Conservation (phyloP, 2,113 vertebrate genomes). For the Catharus bicknelli region DNA sequence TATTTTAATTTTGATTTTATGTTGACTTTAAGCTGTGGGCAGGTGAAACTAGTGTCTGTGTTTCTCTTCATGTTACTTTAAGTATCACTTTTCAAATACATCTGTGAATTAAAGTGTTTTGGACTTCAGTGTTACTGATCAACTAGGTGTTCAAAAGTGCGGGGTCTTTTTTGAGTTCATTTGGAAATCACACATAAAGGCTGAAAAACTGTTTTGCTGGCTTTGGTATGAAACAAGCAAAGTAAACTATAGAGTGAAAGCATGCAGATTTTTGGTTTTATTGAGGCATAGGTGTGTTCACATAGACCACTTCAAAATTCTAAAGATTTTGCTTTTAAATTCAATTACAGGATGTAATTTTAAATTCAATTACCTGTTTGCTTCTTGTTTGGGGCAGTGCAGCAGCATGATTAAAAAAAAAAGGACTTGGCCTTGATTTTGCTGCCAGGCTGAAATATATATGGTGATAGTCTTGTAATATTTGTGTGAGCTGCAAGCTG, state of each 20-base stretch:
- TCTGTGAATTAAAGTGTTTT: neutral
- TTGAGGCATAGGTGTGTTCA: conserved; percentile 71
- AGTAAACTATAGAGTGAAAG: conserved; percentile 7
- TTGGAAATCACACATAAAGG: neutral
- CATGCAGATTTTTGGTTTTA: conserved; percentile 80
- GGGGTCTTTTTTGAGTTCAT: neutral
- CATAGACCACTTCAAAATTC: conserved; percentile 66
- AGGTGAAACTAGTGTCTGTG: neutral
- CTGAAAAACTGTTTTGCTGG: neutral
- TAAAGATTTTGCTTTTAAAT: conserved; percentile 58
- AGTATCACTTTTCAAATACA: neutral
- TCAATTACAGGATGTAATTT: conserved; percentile 60
- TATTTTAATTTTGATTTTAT: neutral
- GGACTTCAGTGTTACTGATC: neutral
- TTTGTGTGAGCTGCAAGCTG: conserved; percentile 18
- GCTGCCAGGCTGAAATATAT: conserved; percentile 31
- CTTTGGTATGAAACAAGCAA: neutral
- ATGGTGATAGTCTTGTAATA: neutral
- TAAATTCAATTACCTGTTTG: conserved; percentile 58
- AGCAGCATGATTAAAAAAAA: neutral
- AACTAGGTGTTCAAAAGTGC: neutral
- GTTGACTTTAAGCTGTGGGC: neutral
- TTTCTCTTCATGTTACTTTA: neutral
- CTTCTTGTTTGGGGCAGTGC: conserved; percentile 33
- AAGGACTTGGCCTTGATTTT: conserved; percentile 38